Evolutionary conservation across 1,140 invertebrate species (phyloP).

Genomic region (Sipha flava): DNA sequence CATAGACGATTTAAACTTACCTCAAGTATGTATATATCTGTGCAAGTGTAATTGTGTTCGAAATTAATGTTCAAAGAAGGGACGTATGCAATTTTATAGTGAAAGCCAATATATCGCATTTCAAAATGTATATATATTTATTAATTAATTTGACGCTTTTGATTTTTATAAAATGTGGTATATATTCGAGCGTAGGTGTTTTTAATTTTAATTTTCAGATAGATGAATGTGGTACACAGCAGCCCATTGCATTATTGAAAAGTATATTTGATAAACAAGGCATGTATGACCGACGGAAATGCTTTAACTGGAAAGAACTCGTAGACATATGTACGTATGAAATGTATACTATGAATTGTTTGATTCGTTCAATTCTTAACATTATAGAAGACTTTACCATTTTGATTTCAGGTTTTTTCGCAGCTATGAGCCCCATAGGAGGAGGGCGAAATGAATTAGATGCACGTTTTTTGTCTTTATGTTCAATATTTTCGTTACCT

Average conservation of each 20-base stretch:
- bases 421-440: conserved; percentile 71
- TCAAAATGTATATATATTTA: too few relatives aligned
- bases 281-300: conserved; percentile 77
- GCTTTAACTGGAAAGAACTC: conserved; percentile 79
- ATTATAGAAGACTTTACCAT: background rate
- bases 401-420: conserved; percentile 54
- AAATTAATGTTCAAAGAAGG: too few relatives aligned
- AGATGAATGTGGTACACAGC: conserved; percentile 78
- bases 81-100: too few relatives aligned
- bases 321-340: conserved; percentile 59
- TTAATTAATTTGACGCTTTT: too few relatives aligned
- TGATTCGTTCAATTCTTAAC: too few relatives aligned
- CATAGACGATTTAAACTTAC: conserved; percentile 92
- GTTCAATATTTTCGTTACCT: conserved; percentile 67
- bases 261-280: conserved; percentile 74
- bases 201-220: background rate
- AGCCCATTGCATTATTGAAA: conserved; percentile 82
- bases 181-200: too few relatives aligned
- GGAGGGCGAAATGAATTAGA: conserved; percentile 82
- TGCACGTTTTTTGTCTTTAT: conserved; percentile 48
- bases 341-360: too few relatives aligned
- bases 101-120: too few relatives aligned
- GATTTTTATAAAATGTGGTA: too few relatives aligned
- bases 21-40: conserved; percentile 51
- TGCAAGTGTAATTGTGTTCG: too few relatives aligned